Evolutionary conservation across 2,113 vertebrate genomes (phyloP).

Genomic region (Junco hyemalis): DNA sequence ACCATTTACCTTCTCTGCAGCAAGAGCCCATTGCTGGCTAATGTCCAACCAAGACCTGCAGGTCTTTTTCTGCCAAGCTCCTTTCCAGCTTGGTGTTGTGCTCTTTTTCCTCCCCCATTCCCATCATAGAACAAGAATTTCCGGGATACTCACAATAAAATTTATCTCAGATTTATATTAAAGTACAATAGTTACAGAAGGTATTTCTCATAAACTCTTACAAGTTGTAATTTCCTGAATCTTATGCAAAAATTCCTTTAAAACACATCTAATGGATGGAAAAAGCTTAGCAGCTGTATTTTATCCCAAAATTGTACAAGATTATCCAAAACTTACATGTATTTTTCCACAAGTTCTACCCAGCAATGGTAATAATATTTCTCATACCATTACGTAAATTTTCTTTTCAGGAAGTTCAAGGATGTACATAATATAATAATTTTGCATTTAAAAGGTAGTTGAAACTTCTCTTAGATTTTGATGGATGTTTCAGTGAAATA

Average conservation of each 20-base stretch:
- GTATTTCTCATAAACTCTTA: background rate
- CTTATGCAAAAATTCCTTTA: background rate
- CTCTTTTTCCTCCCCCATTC: fast-evolving
- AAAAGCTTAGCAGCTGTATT: background rate
- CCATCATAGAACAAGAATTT: background rate
- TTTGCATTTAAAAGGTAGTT: background rate
- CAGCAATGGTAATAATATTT: background rate
- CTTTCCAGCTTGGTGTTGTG: fast-evolving
- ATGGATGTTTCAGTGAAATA: background rate
- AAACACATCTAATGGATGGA: background rate
- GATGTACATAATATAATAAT: background rate
- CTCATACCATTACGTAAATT: background rate
- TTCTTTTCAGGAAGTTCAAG: background rate
- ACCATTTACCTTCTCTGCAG: background rate
- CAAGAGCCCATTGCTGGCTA: background rate
- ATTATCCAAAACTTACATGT: background rate
- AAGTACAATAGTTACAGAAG: background rate
- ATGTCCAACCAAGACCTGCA: background rate
- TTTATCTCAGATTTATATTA: background rate
- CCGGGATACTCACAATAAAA: background rate
- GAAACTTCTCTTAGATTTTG: background rate
- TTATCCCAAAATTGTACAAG: background rate
- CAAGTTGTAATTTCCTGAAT: background rate
- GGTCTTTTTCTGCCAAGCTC: background rate
- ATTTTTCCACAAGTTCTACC: background rate